These are phyloP conservation scores for Sebastiscus tertius DNA, from an alignment of 2,797 vertebrate genomes.

Conservation along the genomic window DNA sequence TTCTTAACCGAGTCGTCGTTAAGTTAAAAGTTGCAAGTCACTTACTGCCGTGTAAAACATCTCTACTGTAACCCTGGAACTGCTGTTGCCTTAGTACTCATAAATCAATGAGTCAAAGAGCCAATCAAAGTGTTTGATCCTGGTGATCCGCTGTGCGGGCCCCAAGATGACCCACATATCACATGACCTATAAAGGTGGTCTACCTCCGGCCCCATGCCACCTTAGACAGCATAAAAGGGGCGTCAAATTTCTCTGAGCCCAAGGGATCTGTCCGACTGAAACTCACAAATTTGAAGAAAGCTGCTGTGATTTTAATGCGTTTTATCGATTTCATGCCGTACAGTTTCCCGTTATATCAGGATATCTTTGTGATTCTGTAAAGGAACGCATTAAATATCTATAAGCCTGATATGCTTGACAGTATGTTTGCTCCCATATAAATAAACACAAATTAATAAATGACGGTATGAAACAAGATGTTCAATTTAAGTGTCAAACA, in stretches of 20 bases:
- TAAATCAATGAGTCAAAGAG: slow-evolving; percentile 67
- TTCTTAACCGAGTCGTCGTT: slow-evolving; percentile 53
- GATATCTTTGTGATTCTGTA: background rate
- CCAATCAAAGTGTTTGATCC: slow-evolving; percentile 78
- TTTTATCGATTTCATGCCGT: background rate
- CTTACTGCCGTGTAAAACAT: slow-evolving; percentile 50
- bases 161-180: slow-evolving; percentile 71
- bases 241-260: slow-evolving; percentile 42
- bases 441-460: slow-evolving; percentile 26
- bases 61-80: slow-evolving; percentile 40
- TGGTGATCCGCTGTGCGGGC: slow-evolving; percentile 64
- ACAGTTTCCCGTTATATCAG: background rate
- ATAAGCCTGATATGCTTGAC: slow-evolving; percentile 5
- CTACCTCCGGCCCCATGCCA: slow-evolving; percentile 73
- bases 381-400: background rate
- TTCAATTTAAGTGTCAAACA: slow-evolving; percentile 37
- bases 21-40: slow-evolving; percentile 52
- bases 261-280: slow-evolving; percentile 14
- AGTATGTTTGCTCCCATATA: slow-evolving; percentile 4
- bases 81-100: slow-evolving; percentile 45
- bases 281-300: slow-evolving; percentile 12
- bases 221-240: slow-evolving; percentile 63
- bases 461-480: slow-evolving; percentile 4
- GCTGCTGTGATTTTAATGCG: background rate
- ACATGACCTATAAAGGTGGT: slow-evolving; percentile 75